Evolutionary conservation across 2,797 vertebrate genomes (phyloP).

Genomic region (Xenops minutus): DNA sequence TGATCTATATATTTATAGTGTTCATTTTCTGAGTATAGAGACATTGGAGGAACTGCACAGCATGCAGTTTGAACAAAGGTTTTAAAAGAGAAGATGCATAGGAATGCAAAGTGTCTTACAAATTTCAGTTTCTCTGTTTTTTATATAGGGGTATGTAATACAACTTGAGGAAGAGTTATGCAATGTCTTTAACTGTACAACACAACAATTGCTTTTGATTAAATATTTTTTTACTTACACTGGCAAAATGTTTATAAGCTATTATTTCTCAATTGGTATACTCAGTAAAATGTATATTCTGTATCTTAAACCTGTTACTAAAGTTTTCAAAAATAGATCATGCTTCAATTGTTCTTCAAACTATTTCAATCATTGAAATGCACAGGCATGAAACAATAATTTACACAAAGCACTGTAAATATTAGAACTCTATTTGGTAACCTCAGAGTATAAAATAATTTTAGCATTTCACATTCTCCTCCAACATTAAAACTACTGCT

Average conservation of each 20-base stretch:
- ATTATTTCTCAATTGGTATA: background rate
- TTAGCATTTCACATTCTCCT: background rate
- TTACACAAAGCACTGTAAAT: background rate
- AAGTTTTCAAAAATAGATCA: background rate
- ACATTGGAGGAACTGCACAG: background rate
- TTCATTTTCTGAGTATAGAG: background rate
- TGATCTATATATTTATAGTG: background rate
- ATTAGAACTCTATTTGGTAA: background rate
- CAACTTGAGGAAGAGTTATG: background rate
- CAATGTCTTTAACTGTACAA: background rate
- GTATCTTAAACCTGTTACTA: background rate
- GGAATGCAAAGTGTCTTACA: background rate
- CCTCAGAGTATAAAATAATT: background rate
- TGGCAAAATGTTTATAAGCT: background rate
- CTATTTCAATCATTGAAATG: background rate
- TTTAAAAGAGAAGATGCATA: background rate
- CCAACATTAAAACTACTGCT: rapidly evolving
- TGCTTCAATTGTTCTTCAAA: background rate
- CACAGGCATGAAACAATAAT: background rate
- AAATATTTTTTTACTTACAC: background rate
- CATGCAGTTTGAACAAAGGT: background rate
- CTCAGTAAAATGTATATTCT: background rate
- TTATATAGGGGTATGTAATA: background rate
- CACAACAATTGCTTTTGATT: background rate
- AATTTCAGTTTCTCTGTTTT: background rate